Evolutionary conservation across 2,888 invertebrate species (phyloP), one percentile per base, ranked within the genome.

Genomic region (Blomia tropicalis): DNA sequence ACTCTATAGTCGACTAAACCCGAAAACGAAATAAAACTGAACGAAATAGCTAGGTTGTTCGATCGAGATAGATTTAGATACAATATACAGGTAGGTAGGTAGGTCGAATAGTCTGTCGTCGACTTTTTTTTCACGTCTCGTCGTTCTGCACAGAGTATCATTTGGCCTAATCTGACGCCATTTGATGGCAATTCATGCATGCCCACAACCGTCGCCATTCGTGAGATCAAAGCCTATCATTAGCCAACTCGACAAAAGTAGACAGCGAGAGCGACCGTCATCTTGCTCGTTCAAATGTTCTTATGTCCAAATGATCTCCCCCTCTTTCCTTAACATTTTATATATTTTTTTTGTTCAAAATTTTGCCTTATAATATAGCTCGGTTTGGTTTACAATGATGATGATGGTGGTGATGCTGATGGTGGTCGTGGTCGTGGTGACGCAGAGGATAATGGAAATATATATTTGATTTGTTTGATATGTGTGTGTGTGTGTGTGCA

Each of bases 121-220:
- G n/a, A n/a, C n/a, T n/a, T n/a, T n/a, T n/a, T n/a, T n/a, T n/a
- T n/a, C n/a, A n/a, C n/a, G n/a, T n/a, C n/a, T n/a, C n/a, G n/a
- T n/a, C n/a, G n/a, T n/a, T n/a, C n/a, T n/a, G n/a, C n/a, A 11
- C 36, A 36, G 17, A 19, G 51, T 7, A 47, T 47, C 51, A 47
- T 47, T 47, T 47, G 51, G 51, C 51, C 51, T 47, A 47, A 47
- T 47, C 51, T 47, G 51, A 47, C 51, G 51, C 51, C 51, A 47
- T 47, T 47, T 47, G 51, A 47, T 47, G 51, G 7, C 51, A 47
- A n/a, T 47, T 47, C 51, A 47, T 47, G 51, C 51, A 47, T 47
- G 51, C 51, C 51, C 51, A 47, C 22, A 47, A 47, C 51, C 51
- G 51, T 47, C 51, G 22, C 51, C 51, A 47, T 47, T 47, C 51